Base-by-base conservation (phyloP, 2,797 vertebrate species). In the Lates japonicus region DNA sequence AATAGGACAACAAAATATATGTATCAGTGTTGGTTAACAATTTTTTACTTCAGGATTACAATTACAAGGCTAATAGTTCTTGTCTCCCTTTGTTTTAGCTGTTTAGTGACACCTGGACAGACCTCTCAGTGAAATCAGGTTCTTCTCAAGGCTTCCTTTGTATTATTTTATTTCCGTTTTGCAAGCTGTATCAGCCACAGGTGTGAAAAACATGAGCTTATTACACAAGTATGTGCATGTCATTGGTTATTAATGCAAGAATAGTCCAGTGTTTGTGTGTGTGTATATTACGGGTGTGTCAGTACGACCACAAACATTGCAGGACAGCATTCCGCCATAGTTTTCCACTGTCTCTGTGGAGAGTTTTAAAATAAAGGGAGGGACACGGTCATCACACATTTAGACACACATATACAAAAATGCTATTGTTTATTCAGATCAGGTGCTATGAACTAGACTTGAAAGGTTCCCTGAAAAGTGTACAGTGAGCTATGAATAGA, bases 261-360 rank as follows among this genome's bases (percentile, higher is more conserved):
- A 37, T 20, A 31, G 49, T 5, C 8, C 14, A 5, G n/a, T 76
- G 64, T 74, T 39, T 74, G 55, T 63, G 35, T 31, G 39, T 58
- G 41, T 70, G 54, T 58, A 72, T 65, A 33, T 86, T 88, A 78
- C 76, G 92, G 92, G 91, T 92, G 92, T 89, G 90, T 89, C 87
- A 29, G 55, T 19, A 70, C 64, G 77, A 69, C 55, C 63, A 42
- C 75, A 74, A 74, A 79, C 61, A 78, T 57, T 70, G 90, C 79
- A 82, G 77, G 74, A 73, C 91, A 52, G 66, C 94, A 93, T 95
- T 94, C 93, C 92, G 81, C 29, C 48, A 7, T n/a, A 31, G 54
- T 29, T 78, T 78, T 58, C 72, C 77, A 48, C 61, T 25, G 59
- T 42, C 33, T 72, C 22, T 42, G 20, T 52, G 17, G 31, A 7